Evolutionary conservation across 2,888 invertebrate genomes (phyloP), one percentile per base, ranked within the genome.

Genomic region (Machimus atricapillus): DNA sequence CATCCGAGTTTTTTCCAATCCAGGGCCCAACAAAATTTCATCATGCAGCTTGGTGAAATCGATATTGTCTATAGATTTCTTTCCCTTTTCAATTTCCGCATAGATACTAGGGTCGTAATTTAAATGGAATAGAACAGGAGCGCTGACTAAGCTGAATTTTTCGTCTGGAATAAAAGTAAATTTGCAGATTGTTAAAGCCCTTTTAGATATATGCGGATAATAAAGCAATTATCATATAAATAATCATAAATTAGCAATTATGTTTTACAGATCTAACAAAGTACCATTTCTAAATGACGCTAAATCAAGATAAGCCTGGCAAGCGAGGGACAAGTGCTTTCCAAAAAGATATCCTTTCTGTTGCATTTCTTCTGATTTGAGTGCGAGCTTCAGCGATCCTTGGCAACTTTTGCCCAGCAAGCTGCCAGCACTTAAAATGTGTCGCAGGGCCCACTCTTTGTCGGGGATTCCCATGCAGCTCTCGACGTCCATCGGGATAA

Each of bases 341-440:
- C 98, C 98, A 93, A 98, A 98, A 27, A 96, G 94, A 91, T 96
- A 97, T 0, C 97, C 98, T 91, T 96, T 94, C 73, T 95, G 94
- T 92, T 98, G 97, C 89, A 97, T 92, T 34, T 95, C 94, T 16
- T 95, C 93, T 16, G 94, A 94, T 91, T 97, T 97, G 1, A 97
- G 96, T 3, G 97, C 98, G 88, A 98, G 93, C 92, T 96, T 96
- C 85, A 98, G 93, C 0, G 98, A 95, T 0, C 97, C 97, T 90
- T 97, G 96, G 90, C 98, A 98, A 88, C 97, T 96, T 93, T 97
- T 97, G 1, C 93, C 92, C 8, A 95, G 92, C 89, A 96, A 90
- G 66, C 95, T 94, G 2, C 97, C 98, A 12, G 97, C 96, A 90
- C 96, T 96, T 16, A 97, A 93, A 89, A 96, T 95, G 92, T 97